Conservation (phyloP, 2,888 invertebrate genomes). For the Digitonthophagus gazella region DNA sequence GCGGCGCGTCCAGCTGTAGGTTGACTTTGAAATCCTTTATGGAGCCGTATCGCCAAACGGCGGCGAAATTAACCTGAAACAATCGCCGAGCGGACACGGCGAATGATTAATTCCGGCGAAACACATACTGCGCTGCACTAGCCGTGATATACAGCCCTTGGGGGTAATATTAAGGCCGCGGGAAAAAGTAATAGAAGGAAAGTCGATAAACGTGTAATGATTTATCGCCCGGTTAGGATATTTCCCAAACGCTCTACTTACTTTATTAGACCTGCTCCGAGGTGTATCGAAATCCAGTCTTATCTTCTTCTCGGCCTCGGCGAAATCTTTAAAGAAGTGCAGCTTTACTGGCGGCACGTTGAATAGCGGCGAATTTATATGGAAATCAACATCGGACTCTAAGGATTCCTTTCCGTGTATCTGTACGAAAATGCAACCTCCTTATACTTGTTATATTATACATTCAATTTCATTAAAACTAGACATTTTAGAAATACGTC, state of each 20-base stretch:
- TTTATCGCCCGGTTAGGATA: slow-evolving; percentile 11
- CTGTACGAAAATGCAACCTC: background rate
- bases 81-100: slow-evolving; percentile 3
- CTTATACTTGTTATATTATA: slow-evolving; percentile 3
- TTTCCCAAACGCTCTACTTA: slow-evolving; percentile 33
- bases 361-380: slow-evolving; percentile 62
- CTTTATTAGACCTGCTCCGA: slow-evolving; percentile 39
- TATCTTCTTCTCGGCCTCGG: slow-evolving; percentile 46
- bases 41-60: slow-evolving; percentile 39
- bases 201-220: slow-evolving; percentile 6
- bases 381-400: slow-evolving; percentile 60
- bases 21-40: slow-evolving; percentile 43
- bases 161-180: background rate
- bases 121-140: background rate
- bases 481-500: too few species aligned
- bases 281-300: slow-evolving; percentile 33
- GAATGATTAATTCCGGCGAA: background rate
- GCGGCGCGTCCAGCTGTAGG: slow-evolving; percentile 49
- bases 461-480: background rate
- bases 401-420: slow-evolving; percentile 21
- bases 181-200: slow-evolving; percentile 5
- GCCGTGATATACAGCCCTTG: background rate
- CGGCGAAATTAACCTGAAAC: slow-evolving; percentile 34
- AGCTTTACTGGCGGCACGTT: slow-evolving; percentile 65
- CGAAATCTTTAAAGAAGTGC: slow-evolving; percentile 68